These are phyloP conservation scores for Psammodynastes pulverulentus DNA, from an alignment of 2,113 vertebrate genomes.

Conservation along the genomic window DNA sequence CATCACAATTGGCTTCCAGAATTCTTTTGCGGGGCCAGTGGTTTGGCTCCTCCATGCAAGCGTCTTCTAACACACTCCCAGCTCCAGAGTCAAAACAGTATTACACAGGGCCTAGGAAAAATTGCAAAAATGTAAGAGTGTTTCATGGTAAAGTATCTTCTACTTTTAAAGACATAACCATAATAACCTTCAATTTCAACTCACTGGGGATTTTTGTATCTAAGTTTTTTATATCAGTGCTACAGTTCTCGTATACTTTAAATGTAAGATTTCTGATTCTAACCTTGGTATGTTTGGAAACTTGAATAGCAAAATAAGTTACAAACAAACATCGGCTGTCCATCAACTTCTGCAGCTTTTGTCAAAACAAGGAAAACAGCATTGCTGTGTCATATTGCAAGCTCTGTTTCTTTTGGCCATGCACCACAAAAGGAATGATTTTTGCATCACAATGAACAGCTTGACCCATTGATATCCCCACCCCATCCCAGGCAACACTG, in stretches of 20 bases:
- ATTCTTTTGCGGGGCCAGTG: not conserved
- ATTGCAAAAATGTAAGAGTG: not conserved
- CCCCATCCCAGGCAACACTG: not conserved
- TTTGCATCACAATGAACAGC: not conserved
- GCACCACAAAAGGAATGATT: not conserved
- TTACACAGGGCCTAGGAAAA: not conserved
- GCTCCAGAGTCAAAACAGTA: not conserved
- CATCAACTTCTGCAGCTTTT: not conserved
- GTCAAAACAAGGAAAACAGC: not conserved
- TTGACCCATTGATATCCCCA: not conserved
- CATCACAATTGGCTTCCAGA: not conserved
- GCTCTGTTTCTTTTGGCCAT: not conserved
- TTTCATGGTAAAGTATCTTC: not conserved
- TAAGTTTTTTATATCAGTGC: not conserved
- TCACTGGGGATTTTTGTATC: not conserved
- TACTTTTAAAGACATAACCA: not conserved
- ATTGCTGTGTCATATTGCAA: not conserved
- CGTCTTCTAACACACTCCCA: not conserved
- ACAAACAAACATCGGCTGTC: not conserved
- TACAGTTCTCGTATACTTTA: not conserved
- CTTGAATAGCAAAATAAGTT: not conserved
- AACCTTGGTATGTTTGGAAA: not conserved
- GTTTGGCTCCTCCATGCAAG: not conserved
- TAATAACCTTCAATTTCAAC: not conserved
- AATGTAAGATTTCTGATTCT: not conserved